Evolutionary conservation across 1,140 invertebrate species (phyloP).

Genomic region (Portunus trituberculatus): DNA sequence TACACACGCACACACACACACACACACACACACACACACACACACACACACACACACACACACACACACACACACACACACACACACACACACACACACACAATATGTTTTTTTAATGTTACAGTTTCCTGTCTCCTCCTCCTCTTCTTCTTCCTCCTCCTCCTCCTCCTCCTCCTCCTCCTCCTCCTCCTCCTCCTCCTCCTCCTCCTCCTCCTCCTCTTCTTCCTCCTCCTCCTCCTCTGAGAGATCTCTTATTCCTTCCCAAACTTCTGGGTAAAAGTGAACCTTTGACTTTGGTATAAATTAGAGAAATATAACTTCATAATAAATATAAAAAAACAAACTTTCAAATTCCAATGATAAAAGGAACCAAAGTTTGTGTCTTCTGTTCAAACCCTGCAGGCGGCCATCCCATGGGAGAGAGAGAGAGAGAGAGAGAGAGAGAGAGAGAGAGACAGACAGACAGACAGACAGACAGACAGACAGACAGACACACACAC

Average conservation of each 20-base stretch:
- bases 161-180: background rate
- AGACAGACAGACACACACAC: background rate
- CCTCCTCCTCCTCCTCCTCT: background rate
- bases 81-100: too few relatives aligned
- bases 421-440: conserved; percentile 15
- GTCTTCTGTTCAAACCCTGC: background rate
- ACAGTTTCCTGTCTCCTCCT: background rate
- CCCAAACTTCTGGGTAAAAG: conserved; percentile 34
- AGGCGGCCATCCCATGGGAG: background rate
- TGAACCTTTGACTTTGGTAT: conserved; percentile 58
- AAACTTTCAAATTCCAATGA: conserved; percentile 62
- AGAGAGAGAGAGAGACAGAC: background rate
- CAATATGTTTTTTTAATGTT: too few relatives aligned
- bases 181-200: background rate
- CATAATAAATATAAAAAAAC: conserved; percentile 14
- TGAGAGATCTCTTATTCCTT: conserved; percentile 6
- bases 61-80: background rate
- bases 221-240: background rate
- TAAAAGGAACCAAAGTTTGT: conserved; percentile 62
- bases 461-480: background rate
- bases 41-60: too few relatives aligned
- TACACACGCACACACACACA: background rate
- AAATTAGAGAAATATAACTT: conserved; percentile 66
- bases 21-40: background rate
- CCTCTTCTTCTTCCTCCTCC: background rate